phyloP scores from a whole-genome alignment of 2,888 invertebrate species.

The Acleris literana region DNA sequence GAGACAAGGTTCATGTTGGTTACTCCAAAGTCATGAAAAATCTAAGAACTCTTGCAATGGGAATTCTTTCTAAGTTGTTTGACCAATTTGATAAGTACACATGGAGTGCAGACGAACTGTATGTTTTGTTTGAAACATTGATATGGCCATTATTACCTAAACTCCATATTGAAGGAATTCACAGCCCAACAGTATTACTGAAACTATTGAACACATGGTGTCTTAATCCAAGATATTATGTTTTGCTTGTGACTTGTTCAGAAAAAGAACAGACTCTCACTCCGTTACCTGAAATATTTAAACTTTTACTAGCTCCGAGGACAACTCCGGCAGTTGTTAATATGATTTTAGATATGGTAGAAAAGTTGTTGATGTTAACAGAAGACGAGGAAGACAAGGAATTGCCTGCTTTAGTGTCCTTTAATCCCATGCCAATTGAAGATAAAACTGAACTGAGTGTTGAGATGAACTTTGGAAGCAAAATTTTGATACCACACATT shows the following conservation, averaged over 20 bases:
- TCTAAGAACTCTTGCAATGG: constrained; percentile 85
- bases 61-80: constrained; percentile 88
- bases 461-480: constrained; percentile 87
- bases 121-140: constrained; percentile 89
- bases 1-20: constrained; percentile 84
- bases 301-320: constrained; percentile 88
- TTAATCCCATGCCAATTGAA: constrained; percentile 57
- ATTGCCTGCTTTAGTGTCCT: constrained; percentile 65
- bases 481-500: constrained; percentile 89
- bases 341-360: constrained; percentile 88
- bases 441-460: constrained; percentile 39
- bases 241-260: constrained; percentile 85
- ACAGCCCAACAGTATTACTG: constrained; percentile 91
- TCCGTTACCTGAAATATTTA: constrained; percentile 87
- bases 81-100: constrained; percentile 89
- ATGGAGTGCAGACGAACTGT: constrained; percentile 88
- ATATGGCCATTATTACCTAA: constrained; percentile 92
- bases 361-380: constrained; percentile 87
- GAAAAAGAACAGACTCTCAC: constrained; percentile 73
- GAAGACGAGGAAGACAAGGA: constrained; percentile 83
- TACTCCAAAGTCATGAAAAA: constrained; percentile 86
- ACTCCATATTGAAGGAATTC: constrained; percentile 90
- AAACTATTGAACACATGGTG: constrained; percentile 93
- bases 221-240: constrained; percentile 89
- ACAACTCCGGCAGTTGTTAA: constrained; percentile 86